These are phyloP conservation scores for Drosophila willistoni DNA, from an alignment of 1,140 invertebrate species.

Conservation along the genomic window DNA sequence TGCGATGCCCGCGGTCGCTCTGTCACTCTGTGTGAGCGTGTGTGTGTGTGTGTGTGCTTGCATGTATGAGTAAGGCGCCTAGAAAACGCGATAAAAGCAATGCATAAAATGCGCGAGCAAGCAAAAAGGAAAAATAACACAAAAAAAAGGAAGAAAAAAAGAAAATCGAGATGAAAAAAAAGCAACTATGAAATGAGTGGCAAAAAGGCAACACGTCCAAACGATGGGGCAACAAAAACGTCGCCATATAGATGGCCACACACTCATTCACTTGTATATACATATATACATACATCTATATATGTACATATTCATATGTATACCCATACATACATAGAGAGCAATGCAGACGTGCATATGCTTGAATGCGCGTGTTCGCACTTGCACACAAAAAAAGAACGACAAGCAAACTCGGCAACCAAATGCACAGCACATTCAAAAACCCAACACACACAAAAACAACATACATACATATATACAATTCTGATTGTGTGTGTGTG, in stretches of 20 bases:
- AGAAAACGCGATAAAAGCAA: slow-evolving; percentile 80
- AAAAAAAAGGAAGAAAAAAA: slow-evolving; percentile 15
- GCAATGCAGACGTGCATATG: slow-evolving; percentile 68
- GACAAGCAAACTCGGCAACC: slow-evolving; percentile 35
- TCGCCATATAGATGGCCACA: slow-evolving; percentile 39
- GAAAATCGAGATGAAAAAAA: slow-evolving; percentile 24
- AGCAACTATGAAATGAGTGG: slow-evolving; percentile 64
- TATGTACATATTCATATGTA: not conserved
- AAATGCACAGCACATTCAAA: slow-evolving; percentile 73
- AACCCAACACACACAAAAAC: slow-evolving; percentile 36
- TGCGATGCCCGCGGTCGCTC: slow-evolving; percentile 41
- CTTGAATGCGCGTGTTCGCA: slow-evolving; percentile 80
- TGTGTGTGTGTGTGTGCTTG: slow-evolving; percentile 15
- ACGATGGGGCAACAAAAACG: slow-evolving; percentile 60
- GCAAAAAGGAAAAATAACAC: slow-evolving; percentile 30
- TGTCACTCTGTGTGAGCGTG: slow-evolving; percentile 5
- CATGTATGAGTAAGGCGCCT: slow-evolving; percentile 42
- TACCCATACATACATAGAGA: slow-evolving; percentile 34
- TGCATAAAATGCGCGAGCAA: slow-evolving; percentile 66
- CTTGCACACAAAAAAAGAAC: slow-evolving; percentile 64
- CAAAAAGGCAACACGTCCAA: slow-evolving; percentile 74
- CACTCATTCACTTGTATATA: slow-evolving; percentile 23
- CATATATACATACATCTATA: slow-evolving; percentile 20
- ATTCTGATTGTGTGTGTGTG: slow-evolving; percentile 1
- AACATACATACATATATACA: slow-evolving; percentile 14